Conservation (phyloP, 1,140 invertebrate species). For the Zophobas atratus region DNA sequence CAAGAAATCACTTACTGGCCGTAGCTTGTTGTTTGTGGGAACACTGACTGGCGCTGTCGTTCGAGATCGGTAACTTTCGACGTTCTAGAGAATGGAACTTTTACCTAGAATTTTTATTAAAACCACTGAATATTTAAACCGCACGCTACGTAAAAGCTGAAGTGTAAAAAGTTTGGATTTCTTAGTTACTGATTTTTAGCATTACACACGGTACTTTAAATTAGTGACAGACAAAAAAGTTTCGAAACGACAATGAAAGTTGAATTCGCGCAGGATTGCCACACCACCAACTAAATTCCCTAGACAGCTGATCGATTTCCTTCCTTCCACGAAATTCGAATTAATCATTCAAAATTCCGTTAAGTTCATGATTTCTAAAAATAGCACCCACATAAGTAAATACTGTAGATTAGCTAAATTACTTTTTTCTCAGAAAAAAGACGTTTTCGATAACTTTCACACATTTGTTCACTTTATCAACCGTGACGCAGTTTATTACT, state of each 20-base stretch:
- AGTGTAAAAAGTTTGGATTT: slow-evolving; percentile 4
- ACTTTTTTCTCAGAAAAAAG: not conserved
- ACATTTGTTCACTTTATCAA: not conserved
- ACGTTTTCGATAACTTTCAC: not conserved
- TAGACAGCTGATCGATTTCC: slow-evolving; percentile 21
- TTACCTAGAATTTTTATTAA: slow-evolving; percentile 35
- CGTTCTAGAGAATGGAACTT: slow-evolving; percentile 36
- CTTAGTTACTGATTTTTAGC: slow-evolving; percentile 5
- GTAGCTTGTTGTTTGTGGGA: slow-evolving; percentile 44
- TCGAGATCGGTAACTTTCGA: slow-evolving; percentile 26
- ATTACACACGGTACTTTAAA: slow-evolving; percentile 29
- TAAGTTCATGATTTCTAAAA: slow-evolving; percentile 20
- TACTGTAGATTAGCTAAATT: not conserved
- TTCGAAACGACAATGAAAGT: slow-evolving; percentile 40
- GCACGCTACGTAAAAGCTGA: slow-evolving; percentile 7
- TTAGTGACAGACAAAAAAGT: slow-evolving; percentile 26
- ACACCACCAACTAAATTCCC: slow-evolving; percentile 17
- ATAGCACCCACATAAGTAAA: not conserved
- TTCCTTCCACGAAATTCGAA: slow-evolving; percentile 41
- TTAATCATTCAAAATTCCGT: slow-evolving; percentile 39
- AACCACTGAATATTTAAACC: slow-evolving; percentile 34
- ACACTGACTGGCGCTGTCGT: slow-evolving; percentile 38
- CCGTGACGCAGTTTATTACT: no score
- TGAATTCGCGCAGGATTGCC: slow-evolving; percentile 29
- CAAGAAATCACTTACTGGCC: slow-evolving; percentile 49